Percentiles rank a stretch among this genome's conserved stretches.
phyloP scores from a whole-genome alignment of 2,113 vertebrate species.

The Chaenocephalus aceratus region DNA sequence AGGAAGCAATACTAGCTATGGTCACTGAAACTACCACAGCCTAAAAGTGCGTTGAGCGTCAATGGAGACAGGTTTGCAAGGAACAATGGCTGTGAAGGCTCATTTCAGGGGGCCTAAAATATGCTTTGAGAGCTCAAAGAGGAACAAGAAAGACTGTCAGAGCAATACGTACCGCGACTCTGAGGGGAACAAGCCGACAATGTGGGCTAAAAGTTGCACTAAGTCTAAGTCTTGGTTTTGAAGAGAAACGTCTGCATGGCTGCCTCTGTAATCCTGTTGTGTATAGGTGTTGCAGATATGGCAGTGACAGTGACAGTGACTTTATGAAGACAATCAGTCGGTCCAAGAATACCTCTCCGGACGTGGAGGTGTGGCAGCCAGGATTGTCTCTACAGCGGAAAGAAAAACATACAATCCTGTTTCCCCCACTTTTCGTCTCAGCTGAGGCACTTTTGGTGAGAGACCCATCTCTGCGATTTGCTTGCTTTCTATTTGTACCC shows the following conservation, averaged over 20 bases:
- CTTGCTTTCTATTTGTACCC: conserved; percentile 5
- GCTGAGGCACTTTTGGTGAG: conserved; percentile 74
- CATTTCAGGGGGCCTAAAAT: not conserved
- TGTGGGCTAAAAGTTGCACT: not conserved
- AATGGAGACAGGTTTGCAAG: not conserved
- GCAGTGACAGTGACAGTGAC: conserved; percentile 30
- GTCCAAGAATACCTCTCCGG: conserved; percentile 4
- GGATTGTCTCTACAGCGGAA: conserved; percentile 13
- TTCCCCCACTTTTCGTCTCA: conserved; percentile 35
- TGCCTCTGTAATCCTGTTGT: not conserved
- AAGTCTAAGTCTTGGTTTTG: too few relatives aligned
- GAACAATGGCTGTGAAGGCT: not conserved
- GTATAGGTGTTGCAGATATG: conserved; percentile 3
- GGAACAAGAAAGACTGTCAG: not conserved
- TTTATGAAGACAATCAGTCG: conserved; percentile 23
- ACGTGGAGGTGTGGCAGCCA: conserved; percentile 19
- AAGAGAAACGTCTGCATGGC: not conserved
- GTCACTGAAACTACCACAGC: not conserved
- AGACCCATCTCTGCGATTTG: conserved; percentile 46
- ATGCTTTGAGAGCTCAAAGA: not conserved
- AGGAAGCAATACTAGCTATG: conserved; percentile 22
- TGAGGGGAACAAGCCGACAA: not conserved
- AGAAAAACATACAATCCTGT: conserved; percentile 12
- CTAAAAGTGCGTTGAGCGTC: not conserved
- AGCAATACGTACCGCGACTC: conserved; percentile 21